Evolutionary conservation across 2,113 vertebrate species (phyloP).

Genomic region (Silurus glanis): DNA sequence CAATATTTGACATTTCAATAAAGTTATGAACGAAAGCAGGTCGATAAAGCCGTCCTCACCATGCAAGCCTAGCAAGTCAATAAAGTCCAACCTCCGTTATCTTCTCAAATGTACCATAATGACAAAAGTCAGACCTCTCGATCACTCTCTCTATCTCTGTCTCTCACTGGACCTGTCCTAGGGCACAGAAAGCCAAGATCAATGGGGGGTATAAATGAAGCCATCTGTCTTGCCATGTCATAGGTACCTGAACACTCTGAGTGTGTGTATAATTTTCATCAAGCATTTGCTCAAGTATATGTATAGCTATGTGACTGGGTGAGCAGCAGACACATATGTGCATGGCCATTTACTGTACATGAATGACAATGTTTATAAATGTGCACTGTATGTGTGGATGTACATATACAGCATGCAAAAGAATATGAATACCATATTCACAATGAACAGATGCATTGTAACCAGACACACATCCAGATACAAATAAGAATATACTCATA

Average conservation of each 20-base stretch:
- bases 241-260: constrained; percentile 8
- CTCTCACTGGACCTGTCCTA: not conserved
- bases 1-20: constrained; percentile 45
- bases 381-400: not conserved
- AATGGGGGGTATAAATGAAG: constrained; percentile 38
- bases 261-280: not conserved
- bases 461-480: not conserved
- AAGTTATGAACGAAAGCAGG: constrained; percentile 33
- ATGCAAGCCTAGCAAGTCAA: constrained; percentile 38
- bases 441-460: not conserved
- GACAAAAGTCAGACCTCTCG: constrained; percentile 20
- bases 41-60: constrained; percentile 26
- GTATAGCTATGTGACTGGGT: not conserved
- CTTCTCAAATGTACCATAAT: constrained; percentile 37
- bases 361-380: not conserved
- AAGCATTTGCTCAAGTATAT: not conserved
- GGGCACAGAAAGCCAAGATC: constrained; percentile 33
- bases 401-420: not conserved
- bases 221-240: constrained; percentile 36
- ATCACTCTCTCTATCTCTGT: not conserved
- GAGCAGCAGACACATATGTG: not conserved
- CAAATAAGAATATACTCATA: not conserved
- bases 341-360: not conserved
- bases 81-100: constrained; percentile 33
- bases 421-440: not conserved